Conservation (phyloP, 2,797 vertebrate species). For the Phalanger gymnotis region DNA sequence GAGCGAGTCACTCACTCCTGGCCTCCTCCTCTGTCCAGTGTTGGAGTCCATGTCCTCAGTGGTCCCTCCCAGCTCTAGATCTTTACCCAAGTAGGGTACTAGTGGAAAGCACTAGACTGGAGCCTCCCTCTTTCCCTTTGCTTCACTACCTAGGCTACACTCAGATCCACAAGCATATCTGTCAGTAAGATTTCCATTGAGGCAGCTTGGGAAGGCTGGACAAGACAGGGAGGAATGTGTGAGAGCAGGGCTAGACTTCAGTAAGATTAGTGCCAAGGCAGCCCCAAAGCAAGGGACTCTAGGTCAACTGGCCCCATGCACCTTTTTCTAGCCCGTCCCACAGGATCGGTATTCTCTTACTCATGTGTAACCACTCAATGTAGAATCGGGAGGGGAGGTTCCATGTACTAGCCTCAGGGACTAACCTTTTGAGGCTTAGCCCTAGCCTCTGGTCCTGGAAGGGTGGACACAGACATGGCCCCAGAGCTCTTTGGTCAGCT, state of each 20-base stretch:
- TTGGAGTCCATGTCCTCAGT: background rate
- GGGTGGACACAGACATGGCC: background rate
- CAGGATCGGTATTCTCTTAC: background rate
- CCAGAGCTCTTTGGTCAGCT: background rate
- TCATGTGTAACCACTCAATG: background rate
- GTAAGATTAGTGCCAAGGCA: background rate
- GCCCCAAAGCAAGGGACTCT: constrained; percentile 9
- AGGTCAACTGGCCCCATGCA: constrained; percentile 64
- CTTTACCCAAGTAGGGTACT: constrained; percentile 11
- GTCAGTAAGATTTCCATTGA: background rate
- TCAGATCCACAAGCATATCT: background rate
- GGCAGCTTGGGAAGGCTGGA: background rate
- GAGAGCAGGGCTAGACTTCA: background rate
- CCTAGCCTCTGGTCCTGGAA: background rate
- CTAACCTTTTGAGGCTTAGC: background rate
- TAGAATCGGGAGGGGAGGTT: constrained; percentile 21
- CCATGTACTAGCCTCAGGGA: background rate
- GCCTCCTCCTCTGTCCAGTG: background rate
- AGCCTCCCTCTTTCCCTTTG: background rate
- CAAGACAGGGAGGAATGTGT: background rate
- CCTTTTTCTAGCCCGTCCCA: background rate
- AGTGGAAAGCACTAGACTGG: constrained; percentile 31
- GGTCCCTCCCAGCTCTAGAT: background rate
- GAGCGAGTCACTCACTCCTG: background rate
- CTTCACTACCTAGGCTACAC: constrained; percentile 2